Base-by-base conservation (phyloP, 1,140 invertebrate genomes). In the Drosophila orena region DNA sequence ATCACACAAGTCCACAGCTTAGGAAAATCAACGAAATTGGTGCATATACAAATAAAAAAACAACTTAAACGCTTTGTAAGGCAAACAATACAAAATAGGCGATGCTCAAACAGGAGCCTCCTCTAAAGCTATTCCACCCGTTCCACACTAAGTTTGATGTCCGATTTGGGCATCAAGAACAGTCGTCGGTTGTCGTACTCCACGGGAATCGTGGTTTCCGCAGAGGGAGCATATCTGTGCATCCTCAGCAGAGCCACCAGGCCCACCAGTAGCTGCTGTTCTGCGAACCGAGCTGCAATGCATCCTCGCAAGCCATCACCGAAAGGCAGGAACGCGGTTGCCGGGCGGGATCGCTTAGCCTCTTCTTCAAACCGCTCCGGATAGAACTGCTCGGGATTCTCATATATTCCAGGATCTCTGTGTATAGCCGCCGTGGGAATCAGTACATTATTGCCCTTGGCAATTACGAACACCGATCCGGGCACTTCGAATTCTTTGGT, bases 351-450 rank as follows among this genome's bases (percentile, higher is more conserved):
- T 5, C 72, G 77, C 74, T 91, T 93, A 22, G 92, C 84, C 44
- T 94, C 94, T 2, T 93, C 90, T 11, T 91, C 83, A 81, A 96
- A 96, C 70, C 95, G 92, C 43, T 96, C 94, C 0, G 96, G 96
- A 91, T 95, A 93, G 74, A 96, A 97, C 11, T 80, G 91, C 5
- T 95, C 93, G 6, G 96, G 96, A 71, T 96, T 92, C 3, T 94
- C 93, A 89, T 93, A 97, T 56, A 94, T 93, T 14, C 93, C 91
- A 2, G 94, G 93, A 93, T 96, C 94, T 34, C 93, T 91, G 71
- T 97, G 96, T 22, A 96, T 93, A 22, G 93, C 93, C 56, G 94
- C 93, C 0, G 93, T 79, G 12, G 94, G 94, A 62, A 95, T 93
- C 24, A 93, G 79, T 15, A 95, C 52, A 58, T 84, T 91, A 30